Percentiles rank a stretch among this genome's conserved stretches.
phyloP scores from a whole-genome alignment of 1,140 invertebrate species.

The Trachymyrmex cornetzi region DNA sequence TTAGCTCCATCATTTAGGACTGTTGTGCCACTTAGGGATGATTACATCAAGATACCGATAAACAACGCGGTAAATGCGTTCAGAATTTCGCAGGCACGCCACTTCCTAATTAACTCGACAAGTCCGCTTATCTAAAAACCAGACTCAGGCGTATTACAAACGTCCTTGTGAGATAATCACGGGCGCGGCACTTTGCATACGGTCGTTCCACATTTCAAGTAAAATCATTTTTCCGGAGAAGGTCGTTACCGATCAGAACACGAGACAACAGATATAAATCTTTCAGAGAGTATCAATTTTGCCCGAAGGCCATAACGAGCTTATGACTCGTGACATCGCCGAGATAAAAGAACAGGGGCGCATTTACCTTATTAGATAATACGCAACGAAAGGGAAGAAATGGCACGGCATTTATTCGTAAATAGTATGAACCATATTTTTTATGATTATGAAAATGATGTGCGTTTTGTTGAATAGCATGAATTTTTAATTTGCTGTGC shows the following conservation, averaged over 20 bases:
- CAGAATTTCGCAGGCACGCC: conserved; percentile 29
- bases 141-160: conserved; percentile 10
- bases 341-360: background rate
- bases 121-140: conserved; percentile 38
- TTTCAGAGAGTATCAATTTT: conserved; percentile 50
- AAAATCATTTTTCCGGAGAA: conserved; percentile 45
- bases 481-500: background rate
- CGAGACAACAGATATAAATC: conserved; percentile 50
- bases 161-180: conserved; percentile 60
- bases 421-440: background rate
- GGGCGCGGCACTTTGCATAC: conserved; percentile 47
- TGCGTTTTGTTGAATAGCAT: background rate
- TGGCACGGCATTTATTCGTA: background rate
- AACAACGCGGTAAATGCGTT: conserved; percentile 12
- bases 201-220: conserved; percentile 42
- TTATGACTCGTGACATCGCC: background rate
- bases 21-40: background rate
- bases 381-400: background rate
- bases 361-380: conserved; percentile 30
- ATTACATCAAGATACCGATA: background rate
- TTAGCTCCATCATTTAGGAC: background rate
- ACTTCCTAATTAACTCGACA: conserved; percentile 43
- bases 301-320: conserved; percentile 12
- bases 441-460: background rate
- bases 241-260: conserved; percentile 41